These are phyloP conservation scores for Actenoides lindsayi DNA, from an alignment of 2,113 vertebrate genomes.

Conservation along the genomic window DNA sequence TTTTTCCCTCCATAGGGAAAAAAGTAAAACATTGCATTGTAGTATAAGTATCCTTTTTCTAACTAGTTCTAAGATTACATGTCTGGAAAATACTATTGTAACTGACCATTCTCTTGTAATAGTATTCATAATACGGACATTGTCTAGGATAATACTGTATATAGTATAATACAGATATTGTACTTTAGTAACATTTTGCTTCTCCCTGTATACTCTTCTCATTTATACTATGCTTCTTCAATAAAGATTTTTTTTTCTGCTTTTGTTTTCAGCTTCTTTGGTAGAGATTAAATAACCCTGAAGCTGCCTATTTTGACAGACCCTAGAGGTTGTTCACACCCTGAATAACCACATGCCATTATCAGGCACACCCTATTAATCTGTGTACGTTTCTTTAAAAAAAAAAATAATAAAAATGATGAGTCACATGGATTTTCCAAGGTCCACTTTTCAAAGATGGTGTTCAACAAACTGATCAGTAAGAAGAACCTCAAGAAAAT, in stretches of 20 bases:
- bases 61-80: background rate
- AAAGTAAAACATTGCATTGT: background rate
- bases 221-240: background rate
- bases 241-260: background rate
- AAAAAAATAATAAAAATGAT: slow-evolving; percentile 12
- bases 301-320: background rate
- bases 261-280: background rate
- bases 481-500: background rate
- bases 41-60: background rate
- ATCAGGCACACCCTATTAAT: background rate
- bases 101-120: background rate
- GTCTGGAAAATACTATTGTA: background rate
- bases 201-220: background rate
- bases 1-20: background rate
- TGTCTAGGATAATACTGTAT: background rate
- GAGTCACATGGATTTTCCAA: background rate
- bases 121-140: background rate
- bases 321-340: background rate
- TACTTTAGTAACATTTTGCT: background rate
- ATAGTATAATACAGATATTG: background rate
- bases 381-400: background rate
- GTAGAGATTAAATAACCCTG: background rate
- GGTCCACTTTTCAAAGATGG: background rate
- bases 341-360: slow-evolving; percentile 33
- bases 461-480: background rate